phyloP scores from a whole-genome alignment of 1,140 invertebrate genomes.

The Drosophila ogumai region DNA sequence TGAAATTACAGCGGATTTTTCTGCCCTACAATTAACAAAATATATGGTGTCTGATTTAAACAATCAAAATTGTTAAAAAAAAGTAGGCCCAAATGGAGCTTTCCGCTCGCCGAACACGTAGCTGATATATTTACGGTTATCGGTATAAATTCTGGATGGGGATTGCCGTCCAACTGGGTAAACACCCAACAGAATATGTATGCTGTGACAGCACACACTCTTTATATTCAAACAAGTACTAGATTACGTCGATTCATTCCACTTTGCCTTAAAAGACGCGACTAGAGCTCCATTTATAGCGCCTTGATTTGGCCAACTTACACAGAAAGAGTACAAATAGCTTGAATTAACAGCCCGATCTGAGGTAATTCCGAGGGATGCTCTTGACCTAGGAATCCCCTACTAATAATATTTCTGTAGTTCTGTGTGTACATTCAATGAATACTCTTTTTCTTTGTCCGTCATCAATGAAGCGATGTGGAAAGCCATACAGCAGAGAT shows the following conservation, averaged over 20 bases:
- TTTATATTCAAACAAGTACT: conserved; percentile 5
- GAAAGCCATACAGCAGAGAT: conserved; percentile 34
- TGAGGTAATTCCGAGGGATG: not conserved
- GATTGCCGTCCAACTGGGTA: conserved; percentile 26
- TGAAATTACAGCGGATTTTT: conserved; percentile 3
- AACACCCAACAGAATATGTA: conserved; percentile 30
- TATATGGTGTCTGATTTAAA: conserved; percentile 28
- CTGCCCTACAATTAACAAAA: conserved; percentile 13
- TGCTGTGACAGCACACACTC: conserved; percentile 1
- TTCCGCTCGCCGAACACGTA: conserved; percentile 29
- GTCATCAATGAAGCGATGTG: conserved; percentile 61
- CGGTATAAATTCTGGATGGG: conserved; percentile 7
- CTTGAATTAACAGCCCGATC: not conserved
- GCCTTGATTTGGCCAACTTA: conserved; percentile 23
- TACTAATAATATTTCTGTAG: not conserved
- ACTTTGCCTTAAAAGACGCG: conserved; percentile 33
- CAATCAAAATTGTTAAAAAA: conserved; percentile 5
- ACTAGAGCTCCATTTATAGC: conserved; percentile 17
- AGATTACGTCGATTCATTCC: conserved; percentile 13
- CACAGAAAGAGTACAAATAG: not conserved
- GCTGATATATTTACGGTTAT: conserved; percentile 26
- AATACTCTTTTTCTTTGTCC: conserved; percentile 36
- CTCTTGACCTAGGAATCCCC: not conserved
- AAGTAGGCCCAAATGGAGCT: not conserved
- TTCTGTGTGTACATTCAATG: conserved; percentile 6